phyloP scores from a whole-genome alignment of 2,888 invertebrate species.

The Dione vanillae region DNA sequence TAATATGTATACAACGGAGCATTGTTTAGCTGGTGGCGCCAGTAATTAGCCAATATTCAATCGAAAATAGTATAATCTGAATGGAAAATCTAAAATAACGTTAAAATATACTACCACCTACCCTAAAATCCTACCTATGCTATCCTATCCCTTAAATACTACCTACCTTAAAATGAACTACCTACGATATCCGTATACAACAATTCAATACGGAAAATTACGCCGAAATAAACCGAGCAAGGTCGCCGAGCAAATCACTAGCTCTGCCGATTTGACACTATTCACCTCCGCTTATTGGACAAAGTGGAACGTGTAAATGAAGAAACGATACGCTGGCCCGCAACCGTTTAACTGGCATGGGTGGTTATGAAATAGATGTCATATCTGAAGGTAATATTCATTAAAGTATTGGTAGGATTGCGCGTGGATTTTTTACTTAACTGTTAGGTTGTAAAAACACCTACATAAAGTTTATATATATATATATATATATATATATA shows the following conservation, averaged over 20 bases:
- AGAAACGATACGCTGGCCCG: constrained; percentile 73
- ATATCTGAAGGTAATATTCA: constrained; percentile 74
- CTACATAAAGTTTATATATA: too few relatives aligned
- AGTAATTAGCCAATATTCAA: background rate
- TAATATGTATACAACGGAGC: background rate
- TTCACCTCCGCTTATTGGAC: constrained; percentile 77
- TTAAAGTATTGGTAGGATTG: constrained; percentile 60
- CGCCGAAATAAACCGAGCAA: constrained; percentile 53
- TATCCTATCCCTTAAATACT: too few relatives aligned
- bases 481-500: too few relatives aligned
- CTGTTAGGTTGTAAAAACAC: too few relatives aligned
- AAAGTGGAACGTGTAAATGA: constrained; percentile 81
- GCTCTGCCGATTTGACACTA: constrained; percentile 73
- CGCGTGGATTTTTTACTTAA: constrained; percentile 33
- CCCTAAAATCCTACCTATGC: too few relatives aligned
- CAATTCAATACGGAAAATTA: constrained; percentile 47
- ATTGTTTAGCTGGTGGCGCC: background rate
- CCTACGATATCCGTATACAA: background rate
- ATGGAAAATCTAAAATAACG: background rate
- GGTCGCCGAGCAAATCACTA: constrained; percentile 67
- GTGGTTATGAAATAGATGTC: constrained; percentile 68
- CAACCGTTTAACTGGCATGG: constrained; percentile 68
- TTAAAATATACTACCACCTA: too few relatives aligned
- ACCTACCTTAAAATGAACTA: too few relatives aligned
- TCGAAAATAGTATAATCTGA: background rate